Evolutionary conservation across 2,113 vertebrate species (phyloP).

Genomic region (Anoplopoma fimbria): DNA sequence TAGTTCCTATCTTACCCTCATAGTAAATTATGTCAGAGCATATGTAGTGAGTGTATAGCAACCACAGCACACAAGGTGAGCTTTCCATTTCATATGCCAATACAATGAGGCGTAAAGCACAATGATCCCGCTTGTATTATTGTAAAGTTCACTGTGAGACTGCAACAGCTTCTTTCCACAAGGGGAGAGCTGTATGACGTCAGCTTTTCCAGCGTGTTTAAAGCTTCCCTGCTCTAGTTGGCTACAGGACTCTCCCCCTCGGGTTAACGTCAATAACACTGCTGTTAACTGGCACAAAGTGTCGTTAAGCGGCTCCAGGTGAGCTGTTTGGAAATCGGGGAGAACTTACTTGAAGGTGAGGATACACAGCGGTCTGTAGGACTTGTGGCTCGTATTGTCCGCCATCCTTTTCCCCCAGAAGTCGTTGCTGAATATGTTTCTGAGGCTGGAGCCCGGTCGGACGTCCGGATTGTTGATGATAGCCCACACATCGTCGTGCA

Average conservation of each 20-base stretch:
- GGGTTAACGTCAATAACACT: rapidly evolving
- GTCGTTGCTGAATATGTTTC: slow-evolving; percentile 90
- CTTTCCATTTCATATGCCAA: not conserved
- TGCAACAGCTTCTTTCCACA: not conserved
- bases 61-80: not conserved
- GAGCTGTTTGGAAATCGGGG: not conserved
- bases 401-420: slow-evolving; percentile 98
- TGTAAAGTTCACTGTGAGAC: slow-evolving; percentile 19
- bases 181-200: slow-evolving; percentile 46
- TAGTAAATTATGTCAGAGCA: not conserved
- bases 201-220: slow-evolving; percentile 20
- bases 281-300: not conserved
- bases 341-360: slow-evolving; percentile 94
- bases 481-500: slow-evolving; percentile 98
- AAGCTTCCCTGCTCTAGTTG: not conserved
- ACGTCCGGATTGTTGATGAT: slow-evolving; percentile 96
- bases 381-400: slow-evolving; percentile 98
- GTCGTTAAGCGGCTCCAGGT: not conserved
- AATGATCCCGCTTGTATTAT: not conserved
- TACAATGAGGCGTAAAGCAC: too few relatives aligned
- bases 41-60: not conserved
- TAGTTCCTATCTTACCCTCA: not conserved
- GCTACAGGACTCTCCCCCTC: not conserved
- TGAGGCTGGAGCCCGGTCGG: slow-evolving; percentile 84
- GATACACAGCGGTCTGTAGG: slow-evolving; percentile 94